Conservation (phyloP, 2,797 vertebrate species). For the Hippopotamyrus pictus region DNA sequence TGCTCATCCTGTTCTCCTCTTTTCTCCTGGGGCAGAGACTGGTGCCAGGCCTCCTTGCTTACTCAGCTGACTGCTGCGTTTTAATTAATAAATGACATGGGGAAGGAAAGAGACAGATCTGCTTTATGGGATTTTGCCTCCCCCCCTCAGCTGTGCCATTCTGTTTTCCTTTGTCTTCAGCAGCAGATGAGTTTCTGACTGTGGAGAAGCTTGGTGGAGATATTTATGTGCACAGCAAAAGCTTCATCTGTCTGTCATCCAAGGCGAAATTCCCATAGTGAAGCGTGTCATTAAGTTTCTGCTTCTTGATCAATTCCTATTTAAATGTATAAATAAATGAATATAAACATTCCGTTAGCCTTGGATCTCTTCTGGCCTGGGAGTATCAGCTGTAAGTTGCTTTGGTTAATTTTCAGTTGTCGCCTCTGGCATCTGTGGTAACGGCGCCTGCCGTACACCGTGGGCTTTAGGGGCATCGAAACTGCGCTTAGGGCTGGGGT, state of each 20-base stretch:
- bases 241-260: background rate
- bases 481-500: background rate
- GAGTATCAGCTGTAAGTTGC: background rate
- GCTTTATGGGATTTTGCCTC: background rate
- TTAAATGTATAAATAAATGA: background rate
- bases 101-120: background rate
- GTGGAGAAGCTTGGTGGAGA: background rate
- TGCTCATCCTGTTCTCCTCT: background rate
- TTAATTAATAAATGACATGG: conserved; percentile 6
- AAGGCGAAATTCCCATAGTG: background rate
- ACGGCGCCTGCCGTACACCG: background rate
- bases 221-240: conserved; percentile 2
- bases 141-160: background rate
- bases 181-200: background rate
- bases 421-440: background rate
- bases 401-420: background rate
- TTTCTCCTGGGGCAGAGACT: background rate
- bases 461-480: background rate
- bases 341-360: background rate
- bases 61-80: conserved; percentile 5
- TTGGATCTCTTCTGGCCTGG: background rate
- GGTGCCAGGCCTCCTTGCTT: background rate
- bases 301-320: background rate
- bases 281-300: background rate
- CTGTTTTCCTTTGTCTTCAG: background rate